phyloP scores from a whole-genome alignment of 2,888 invertebrate species.

The Phanerotoma sp. region DNA sequence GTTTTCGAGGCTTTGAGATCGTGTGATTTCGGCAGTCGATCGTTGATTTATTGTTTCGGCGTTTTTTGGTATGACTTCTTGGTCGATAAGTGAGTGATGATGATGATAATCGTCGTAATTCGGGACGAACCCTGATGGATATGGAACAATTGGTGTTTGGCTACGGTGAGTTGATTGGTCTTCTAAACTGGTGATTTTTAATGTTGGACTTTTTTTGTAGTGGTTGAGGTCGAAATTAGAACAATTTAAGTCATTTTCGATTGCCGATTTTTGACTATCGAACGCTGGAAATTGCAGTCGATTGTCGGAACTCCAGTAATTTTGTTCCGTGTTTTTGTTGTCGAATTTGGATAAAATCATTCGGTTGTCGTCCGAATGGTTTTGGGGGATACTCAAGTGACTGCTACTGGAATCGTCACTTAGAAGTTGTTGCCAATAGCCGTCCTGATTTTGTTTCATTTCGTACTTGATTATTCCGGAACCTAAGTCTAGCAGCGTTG shows the following conservation, averaged over 20 bases:
- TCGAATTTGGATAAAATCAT: slow-evolving; percentile 48
- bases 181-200: slow-evolving; percentile 13
- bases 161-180: slow-evolving; percentile 37
- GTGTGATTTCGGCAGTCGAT: too few relatives aligned
- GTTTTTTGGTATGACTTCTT: slow-evolving; percentile 22
- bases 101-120: slow-evolving; percentile 41
- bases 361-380: slow-evolving; percentile 59
- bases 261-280: slow-evolving; percentile 40
- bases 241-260: slow-evolving; percentile 18
- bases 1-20: too few relatives aligned
- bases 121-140: slow-evolving; percentile 27
- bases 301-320: slow-evolving; percentile 37
- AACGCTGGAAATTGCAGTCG: slow-evolving; percentile 39
- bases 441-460: slow-evolving; percentile 54
- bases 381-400: slow-evolving; percentile 56
- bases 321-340: slow-evolving; percentile 43
- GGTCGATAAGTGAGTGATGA: slow-evolving; percentile 31
- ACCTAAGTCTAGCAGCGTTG: slow-evolving; percentile 71
- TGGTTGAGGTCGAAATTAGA: slow-evolving; percentile 23
- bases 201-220: too few relatives aligned
- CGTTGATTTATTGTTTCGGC: slow-evolving; percentile 33
- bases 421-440: slow-evolving; percentile 54
- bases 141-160: slow-evolving; percentile 43
- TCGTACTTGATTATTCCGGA: slow-evolving; percentile 69
- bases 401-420: slow-evolving; percentile 56